These are phyloP conservation scores for Pomacea maculata DNA, from an alignment of 1,140 invertebrate species.

Conservation along the genomic window DNA sequence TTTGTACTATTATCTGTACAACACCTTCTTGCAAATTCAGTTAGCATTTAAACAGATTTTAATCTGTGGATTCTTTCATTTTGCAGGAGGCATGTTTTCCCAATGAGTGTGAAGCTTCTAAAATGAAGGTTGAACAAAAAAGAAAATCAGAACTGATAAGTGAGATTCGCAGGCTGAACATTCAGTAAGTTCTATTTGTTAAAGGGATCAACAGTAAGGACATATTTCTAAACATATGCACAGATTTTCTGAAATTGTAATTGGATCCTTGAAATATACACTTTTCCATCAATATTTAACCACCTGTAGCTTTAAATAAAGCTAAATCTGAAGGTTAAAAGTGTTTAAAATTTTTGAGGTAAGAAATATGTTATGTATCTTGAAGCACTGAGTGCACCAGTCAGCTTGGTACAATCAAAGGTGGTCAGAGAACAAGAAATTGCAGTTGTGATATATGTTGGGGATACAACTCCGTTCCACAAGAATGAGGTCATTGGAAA, in stretches of 20 bases:
- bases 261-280: not conserved
- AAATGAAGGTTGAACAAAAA: conserved; percentile 46
- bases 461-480: too few relatives aligned
- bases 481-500: not conserved
- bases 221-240: too few relatives aligned
- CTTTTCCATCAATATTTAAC: not conserved
- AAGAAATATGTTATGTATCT: too few relatives aligned
- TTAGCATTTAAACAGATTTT: too few relatives aligned
- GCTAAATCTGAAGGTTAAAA: not conserved
- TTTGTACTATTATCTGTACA: too few relatives aligned
- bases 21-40: too few relatives aligned
- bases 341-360: too few relatives aligned
- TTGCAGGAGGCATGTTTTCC: not conserved
- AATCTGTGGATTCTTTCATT: not conserved
- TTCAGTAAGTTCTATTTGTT: conserved; percentile 48
- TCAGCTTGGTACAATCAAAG: too few relatives aligned
- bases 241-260: not conserved
- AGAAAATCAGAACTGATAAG: conserved; percentile 55
- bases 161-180: conserved; percentile 55
- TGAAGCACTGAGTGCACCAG: too few relatives aligned
- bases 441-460: too few relatives aligned
- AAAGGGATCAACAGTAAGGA: not conserved
- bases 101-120: conserved; percentile 26
- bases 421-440: too few relatives aligned
- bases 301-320: not conserved